A percentile compares a stretch with the other conserved stretches of the same genome.
phyloP scores from a whole-genome alignment of 2,113 vertebrate genomes.

The Nyctibius bracteatus region DNA sequence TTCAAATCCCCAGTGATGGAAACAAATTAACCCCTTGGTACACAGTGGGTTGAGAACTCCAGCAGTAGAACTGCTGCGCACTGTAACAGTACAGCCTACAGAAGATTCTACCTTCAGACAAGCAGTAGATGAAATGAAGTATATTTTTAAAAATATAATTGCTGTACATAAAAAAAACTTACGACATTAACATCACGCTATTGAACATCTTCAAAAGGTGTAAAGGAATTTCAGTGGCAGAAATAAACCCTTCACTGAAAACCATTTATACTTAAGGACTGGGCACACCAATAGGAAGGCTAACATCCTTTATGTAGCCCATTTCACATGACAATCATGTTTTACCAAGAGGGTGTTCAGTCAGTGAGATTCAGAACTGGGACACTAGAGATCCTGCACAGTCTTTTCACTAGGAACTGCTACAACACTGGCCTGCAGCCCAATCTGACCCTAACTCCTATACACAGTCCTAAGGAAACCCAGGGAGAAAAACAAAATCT shows the following conservation, averaged over 20 bases:
- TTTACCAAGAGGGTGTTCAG: not conserved
- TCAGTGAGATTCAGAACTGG: not conserved
- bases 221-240: not conserved
- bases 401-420: not conserved
- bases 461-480: not conserved
- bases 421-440: not conserved
- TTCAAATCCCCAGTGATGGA: constrained; percentile 75
- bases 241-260: not conserved
- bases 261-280: not conserved
- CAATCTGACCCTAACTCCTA: not conserved
- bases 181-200: not conserved
- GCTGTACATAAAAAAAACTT: not conserved
- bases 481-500: not conserved
- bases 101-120: not conserved
- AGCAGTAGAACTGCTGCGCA: not conserved
- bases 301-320: not conserved
- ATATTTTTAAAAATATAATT: not conserved
- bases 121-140: not conserved
- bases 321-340: accelerated
- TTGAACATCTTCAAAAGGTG: not conserved
- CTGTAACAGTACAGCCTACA: not conserved
- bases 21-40: constrained; percentile 67
- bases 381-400: accelerated
- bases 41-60: not conserved
- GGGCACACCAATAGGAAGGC: not conserved